These are phyloP conservation scores for Triops cancriformis DNA, from an alignment of 1,140 invertebrate species.

Conservation along the genomic window DNA sequence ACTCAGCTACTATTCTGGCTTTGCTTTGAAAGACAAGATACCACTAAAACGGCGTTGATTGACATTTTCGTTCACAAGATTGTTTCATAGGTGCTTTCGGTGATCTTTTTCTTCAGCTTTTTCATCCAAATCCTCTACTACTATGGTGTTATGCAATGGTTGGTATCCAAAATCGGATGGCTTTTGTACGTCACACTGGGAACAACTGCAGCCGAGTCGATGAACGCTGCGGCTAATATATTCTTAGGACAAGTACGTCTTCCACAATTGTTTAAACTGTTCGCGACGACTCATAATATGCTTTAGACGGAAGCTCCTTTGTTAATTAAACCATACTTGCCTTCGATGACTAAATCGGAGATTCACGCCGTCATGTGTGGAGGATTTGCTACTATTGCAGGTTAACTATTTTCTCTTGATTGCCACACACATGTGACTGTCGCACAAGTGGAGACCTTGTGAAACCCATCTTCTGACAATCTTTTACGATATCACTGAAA, in stretches of 20 bases:
- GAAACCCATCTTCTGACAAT: too few species aligned
- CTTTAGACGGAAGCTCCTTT: constrained; percentile 76
- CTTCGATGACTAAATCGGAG: constrained; percentile 77
- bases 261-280: background rate
- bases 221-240: constrained; percentile 80
- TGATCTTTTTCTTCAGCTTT: constrained; percentile 87
- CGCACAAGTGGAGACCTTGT: too few species aligned
- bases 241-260: constrained; percentile 71
- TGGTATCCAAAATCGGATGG: constrained; percentile 75
- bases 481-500: too few species aligned
- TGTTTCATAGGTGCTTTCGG: constrained; percentile 58
- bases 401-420: constrained; percentile 39
- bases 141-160: constrained; percentile 72
- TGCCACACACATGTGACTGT: background rate
- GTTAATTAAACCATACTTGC: constrained; percentile 75
- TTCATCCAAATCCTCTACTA: constrained; percentile 79
- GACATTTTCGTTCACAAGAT: background rate
- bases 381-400: constrained; percentile 90
- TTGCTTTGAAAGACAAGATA: too few species aligned
- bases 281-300: constrained; percentile 15
- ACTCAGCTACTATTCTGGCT: too few species aligned
- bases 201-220: constrained; percentile 85
- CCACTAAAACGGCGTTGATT: too few species aligned
- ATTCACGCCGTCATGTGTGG: constrained; percentile 86
- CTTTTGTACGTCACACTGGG: constrained; percentile 57